Percentiles rank a stretch among this genome's conserved stretches.
These are phyloP conservation scores for Tolmerus cingulatus DNA, from an alignment of 2,888 invertebrate genomes.

Conservation along the genomic window DNA sequence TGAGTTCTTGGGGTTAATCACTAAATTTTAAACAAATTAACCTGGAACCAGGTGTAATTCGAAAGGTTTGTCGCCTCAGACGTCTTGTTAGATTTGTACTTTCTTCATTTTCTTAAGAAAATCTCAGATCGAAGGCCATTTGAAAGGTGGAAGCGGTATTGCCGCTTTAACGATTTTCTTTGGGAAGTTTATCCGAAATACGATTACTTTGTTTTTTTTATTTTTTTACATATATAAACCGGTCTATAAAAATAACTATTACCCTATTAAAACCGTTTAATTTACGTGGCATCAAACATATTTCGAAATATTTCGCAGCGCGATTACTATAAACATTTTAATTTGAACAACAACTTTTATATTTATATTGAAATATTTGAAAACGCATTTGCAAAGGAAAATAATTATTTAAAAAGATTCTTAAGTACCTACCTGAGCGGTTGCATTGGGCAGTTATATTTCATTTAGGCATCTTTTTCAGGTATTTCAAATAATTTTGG, in stretches of 20 bases:
- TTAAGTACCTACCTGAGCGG: no score
- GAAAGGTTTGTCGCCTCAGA: neutral
- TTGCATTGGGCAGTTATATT: no score
- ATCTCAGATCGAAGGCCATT: slow-evolving; percentile 13
- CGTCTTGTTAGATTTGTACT: neutral
- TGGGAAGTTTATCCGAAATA: neutral
- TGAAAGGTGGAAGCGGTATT: neutral
- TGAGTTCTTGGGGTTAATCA: neutral
- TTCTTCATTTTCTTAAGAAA: slow-evolving; percentile 14
- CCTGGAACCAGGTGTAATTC: neutral
- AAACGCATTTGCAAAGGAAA: no score
- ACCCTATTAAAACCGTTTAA: neutral
- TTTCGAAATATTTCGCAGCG: neutral
- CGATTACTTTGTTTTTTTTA: neutral
- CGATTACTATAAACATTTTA: neutral
- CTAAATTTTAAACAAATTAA: neutral
- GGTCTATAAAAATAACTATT: neutral
- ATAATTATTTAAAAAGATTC: no score
- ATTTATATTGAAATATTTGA: no score
- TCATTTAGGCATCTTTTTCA: no score
- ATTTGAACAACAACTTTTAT: neutral
- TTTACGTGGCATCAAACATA: neutral
- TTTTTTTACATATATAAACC: neutral
- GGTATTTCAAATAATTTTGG: no score
- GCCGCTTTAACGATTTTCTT: neutral